Evolutionary conservation across 2,113 vertebrate species (phyloP).

Genomic region (Pimephales promelas): DNA sequence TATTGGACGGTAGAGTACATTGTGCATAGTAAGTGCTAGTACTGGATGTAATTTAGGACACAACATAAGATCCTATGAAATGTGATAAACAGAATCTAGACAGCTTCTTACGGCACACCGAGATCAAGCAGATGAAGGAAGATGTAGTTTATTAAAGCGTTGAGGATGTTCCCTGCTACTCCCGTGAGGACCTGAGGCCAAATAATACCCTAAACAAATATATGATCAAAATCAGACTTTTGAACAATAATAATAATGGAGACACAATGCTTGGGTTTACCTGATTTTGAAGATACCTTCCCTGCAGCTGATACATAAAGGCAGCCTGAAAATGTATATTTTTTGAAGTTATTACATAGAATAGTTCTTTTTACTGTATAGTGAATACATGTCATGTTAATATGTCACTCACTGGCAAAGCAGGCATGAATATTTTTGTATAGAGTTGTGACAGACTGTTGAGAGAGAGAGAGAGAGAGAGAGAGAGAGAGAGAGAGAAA

Average conservation of each 20-base stretch:
- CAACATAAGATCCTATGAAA: too few species aligned
- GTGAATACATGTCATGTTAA: neutral
- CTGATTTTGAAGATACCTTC: constrained; percentile 88
- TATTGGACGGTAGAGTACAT: too few species aligned
- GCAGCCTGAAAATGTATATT: constrained; percentile 72
- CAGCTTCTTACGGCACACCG: constrained; percentile 84
- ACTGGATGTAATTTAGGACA: too few species aligned
- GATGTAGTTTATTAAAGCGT: constrained; percentile 83
- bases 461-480: neutral
- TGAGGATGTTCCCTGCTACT: constrained; percentile 81
- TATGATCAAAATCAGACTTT: neutral
- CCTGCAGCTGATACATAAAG: constrained; percentile 88
- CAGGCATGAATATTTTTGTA: constrained; percentile 88
- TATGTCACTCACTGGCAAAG: constrained; percentile 79
- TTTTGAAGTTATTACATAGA: neutral
- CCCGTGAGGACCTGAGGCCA: constrained; percentile 85
- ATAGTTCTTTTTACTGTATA: neutral
- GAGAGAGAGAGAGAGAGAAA: too few species aligned
- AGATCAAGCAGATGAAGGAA: constrained; percentile 81
- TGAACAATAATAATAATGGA: neutral
- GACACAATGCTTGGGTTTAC: constrained; percentile 63
- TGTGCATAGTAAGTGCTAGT: too few species aligned
- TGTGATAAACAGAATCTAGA: too few species aligned
- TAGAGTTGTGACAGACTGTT: constrained; percentile 87
- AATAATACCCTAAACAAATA: constrained; percentile 81